phyloP scores from a whole-genome alignment of 2,888 invertebrate genomes.

The Pachycephus smyrnensis region DNA sequence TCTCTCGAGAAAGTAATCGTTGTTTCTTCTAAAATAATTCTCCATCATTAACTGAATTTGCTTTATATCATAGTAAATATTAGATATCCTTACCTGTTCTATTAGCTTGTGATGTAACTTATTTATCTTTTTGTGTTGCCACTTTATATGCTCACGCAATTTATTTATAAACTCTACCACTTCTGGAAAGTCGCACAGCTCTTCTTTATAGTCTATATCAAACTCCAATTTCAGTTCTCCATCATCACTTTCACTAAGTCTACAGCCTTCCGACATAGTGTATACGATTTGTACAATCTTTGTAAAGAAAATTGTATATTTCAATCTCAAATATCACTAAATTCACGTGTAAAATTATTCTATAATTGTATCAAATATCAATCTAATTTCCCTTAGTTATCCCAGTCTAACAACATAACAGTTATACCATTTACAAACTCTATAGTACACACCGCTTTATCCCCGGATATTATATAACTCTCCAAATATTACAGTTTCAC shows the following conservation, averaged over 20 bases:
- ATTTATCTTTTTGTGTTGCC: constrained; percentile 72
- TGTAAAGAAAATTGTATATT: neutral
- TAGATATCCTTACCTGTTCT: constrained; percentile 66
- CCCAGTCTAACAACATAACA: neutral
- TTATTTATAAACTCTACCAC: constrained; percentile 71
- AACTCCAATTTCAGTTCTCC: constrained; percentile 38
- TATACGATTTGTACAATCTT: neutral
- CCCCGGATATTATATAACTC: neutral
- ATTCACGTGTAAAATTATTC: neutral
- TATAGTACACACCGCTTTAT: neutral
- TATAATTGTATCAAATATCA: neutral
- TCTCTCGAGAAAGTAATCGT: constrained; percentile 48
- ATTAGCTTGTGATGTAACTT: constrained; percentile 72
- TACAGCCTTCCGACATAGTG: neutral
- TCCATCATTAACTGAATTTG: constrained; percentile 13
- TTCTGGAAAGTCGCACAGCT: constrained; percentile 72
- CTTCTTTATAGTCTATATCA: constrained; percentile 41
- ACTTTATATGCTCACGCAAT: constrained; percentile 70
- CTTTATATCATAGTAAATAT: neutral
- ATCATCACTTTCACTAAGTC: constrained; percentile 44
- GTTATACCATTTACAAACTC: neutral
- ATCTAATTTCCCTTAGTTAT: neutral
- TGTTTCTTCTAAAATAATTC: constrained; percentile 38
- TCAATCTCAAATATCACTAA: neutral
- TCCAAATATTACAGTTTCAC: neutral